Evolutionary conservation across 2,888 invertebrate genomes (phyloP).

Genomic region (Temnothorax rugatulus): DNA sequence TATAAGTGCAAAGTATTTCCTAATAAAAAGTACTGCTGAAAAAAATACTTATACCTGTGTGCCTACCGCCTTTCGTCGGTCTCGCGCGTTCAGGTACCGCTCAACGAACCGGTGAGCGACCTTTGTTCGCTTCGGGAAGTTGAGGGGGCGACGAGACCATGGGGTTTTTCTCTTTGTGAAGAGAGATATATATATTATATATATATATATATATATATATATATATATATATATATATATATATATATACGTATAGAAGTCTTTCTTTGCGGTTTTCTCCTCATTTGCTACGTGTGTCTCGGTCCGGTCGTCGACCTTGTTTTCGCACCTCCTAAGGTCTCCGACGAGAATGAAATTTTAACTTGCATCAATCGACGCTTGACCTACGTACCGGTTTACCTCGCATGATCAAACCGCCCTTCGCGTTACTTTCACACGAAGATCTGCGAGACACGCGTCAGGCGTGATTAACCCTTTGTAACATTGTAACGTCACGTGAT

Average conservation of each 20-base stretch:
- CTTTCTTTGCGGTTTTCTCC: not conserved
- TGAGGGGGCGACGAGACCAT: not conserved
- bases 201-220: too few species aligned
- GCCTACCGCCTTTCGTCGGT: not conserved
- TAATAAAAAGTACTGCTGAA: slow-evolving; percentile 86
- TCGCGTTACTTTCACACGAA: not conserved
- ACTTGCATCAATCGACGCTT: not conserved
- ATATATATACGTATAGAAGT: not conserved
- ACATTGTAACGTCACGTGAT: not conserved
- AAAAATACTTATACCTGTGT: slow-evolving; percentile 55
- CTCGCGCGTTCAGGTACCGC: not conserved
- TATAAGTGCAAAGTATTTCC: slow-evolving; percentile 86
- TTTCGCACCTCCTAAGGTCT: not conserved
- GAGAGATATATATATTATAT: not conserved
- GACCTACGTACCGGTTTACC: not conserved
- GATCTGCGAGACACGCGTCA: not conserved
- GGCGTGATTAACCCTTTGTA: not conserved
- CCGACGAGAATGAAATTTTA: slow-evolving; percentile 1
- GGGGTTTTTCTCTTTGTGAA: not conserved
- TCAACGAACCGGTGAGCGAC: not conserved
- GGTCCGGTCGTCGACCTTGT: not conserved
- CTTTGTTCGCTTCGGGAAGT: not conserved
- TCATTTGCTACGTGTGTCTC: not conserved
- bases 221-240: too few species aligned
- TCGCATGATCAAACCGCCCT: not conserved